phyloP scores from a whole-genome alignment of 2,797 vertebrate genomes.

The Bradypus variegatus region DNA sequence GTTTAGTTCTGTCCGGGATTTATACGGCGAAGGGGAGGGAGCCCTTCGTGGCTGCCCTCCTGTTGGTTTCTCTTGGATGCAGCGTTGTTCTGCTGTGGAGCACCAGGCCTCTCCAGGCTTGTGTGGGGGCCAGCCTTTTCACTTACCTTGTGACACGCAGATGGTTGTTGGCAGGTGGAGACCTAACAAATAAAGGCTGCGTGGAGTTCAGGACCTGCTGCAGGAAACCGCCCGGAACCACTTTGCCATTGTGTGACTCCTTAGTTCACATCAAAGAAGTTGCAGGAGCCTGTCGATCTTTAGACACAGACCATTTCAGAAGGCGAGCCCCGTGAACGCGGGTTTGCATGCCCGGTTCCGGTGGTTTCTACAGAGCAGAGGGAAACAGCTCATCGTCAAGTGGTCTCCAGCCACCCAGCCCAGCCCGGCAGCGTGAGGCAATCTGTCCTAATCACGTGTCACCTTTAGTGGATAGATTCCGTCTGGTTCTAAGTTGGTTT shows the following conservation, averaged over 20 bases:
- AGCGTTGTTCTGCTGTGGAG: accelerated
- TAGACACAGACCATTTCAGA: background rate
- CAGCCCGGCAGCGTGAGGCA: accelerated
- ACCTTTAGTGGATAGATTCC: background rate
- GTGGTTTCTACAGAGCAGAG: background rate
- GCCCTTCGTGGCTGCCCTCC: accelerated
- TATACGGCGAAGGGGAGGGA: background rate
- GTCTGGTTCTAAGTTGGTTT: background rate
- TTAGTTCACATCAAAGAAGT: background rate
- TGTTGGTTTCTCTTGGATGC: background rate
- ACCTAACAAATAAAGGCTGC: background rate
- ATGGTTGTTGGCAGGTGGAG: background rate
- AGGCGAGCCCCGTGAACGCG: accelerated
- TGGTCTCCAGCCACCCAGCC: accelerated
- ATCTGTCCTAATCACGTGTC: too few species aligned
- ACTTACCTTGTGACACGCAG: background rate
- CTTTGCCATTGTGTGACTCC: background rate
- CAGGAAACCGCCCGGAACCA: too few species aligned
- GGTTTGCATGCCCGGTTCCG: accelerated
- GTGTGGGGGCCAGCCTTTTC: background rate
- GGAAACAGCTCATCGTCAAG: accelerated
- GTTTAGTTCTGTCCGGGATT: background rate
- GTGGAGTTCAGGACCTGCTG: too few species aligned
- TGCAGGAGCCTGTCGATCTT: background rate
- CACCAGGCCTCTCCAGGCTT: background rate